Evolutionary conservation across 1,140 invertebrate genomes (phyloP).

Genomic region (Bombus fervidus): DNA sequence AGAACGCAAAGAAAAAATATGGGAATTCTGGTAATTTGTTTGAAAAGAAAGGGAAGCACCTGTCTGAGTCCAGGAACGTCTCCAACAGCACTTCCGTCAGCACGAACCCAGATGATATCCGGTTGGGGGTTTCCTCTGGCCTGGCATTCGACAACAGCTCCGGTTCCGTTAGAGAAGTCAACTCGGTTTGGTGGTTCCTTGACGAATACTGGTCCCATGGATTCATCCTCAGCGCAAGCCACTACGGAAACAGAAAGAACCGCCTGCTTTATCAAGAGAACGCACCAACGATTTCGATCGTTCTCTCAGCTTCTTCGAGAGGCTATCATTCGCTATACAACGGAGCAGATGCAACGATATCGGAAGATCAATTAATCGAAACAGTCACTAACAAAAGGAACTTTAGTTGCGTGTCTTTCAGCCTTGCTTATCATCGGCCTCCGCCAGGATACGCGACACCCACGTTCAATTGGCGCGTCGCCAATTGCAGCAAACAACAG

Average conservation of each 20-base stretch:
- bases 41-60: constrained; percentile 77
- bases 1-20: too few species aligned
- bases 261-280: neutral
- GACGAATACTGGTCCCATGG: constrained; percentile 94
- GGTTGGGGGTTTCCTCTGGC: constrained; percentile 95
- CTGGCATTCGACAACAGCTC: constrained; percentile 95
- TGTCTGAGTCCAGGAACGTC: constrained; percentile 94
- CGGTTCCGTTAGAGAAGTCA: constrained; percentile 97
- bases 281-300: neutral
- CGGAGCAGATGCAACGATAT: too few species aligned
- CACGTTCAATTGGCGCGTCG: constrained; percentile 67
- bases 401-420: constrained; percentile 52
- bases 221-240: constrained; percentile 86
- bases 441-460: constrained; percentile 65
- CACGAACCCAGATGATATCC: constrained; percentile 95
- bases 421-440: constrained; percentile 60
- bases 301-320: neutral
- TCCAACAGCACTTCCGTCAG: constrained; percentile 93
- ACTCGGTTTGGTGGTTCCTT: constrained; percentile 95
- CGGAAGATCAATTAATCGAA: constrained; percentile 38
- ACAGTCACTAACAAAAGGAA: constrained; percentile 40
- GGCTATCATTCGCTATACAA: too few species aligned
- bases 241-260: constrained; percentile 50
- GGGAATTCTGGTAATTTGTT: neutral
- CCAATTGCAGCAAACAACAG: constrained; percentile 71